phyloP scores from a whole-genome alignment of 2,888 invertebrate species.

The Platypus cylindrus region DNA sequence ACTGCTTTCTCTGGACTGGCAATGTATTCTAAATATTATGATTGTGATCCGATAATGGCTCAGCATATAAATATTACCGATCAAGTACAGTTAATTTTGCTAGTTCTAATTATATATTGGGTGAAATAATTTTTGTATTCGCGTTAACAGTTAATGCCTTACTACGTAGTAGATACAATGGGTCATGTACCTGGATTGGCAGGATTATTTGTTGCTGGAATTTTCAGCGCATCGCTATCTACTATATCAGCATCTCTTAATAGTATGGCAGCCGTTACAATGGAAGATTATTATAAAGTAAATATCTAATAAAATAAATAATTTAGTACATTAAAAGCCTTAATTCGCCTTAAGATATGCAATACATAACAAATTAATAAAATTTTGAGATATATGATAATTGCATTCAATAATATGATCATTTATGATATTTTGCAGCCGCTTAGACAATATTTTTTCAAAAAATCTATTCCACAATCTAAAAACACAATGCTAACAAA shows the following conservation, averaged over 20 bases:
- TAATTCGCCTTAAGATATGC: too few relatives aligned
- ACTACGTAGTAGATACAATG: slow-evolving; percentile 67
- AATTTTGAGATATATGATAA: too few relatives aligned
- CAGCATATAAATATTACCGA: slow-evolving; percentile 53
- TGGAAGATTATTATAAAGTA: slow-evolving; percentile 70
- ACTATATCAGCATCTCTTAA: slow-evolving; percentile 86
- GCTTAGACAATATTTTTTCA: slow-evolving; percentile 21
- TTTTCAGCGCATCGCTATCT: slow-evolving; percentile 83
- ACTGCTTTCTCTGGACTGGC: slow-evolving; percentile 63
- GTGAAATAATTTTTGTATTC: too few relatives aligned
- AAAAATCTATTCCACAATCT: slow-evolving; percentile 31
- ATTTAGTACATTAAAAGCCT: neutral
- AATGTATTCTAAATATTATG: slow-evolving; percentile 69
- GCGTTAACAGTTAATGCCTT: slow-evolving; percentile 48
- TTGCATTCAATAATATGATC: too few relatives aligned
- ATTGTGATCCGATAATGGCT: slow-evolving; percentile 65
- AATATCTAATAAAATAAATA: neutral
- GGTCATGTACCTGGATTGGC: slow-evolving; percentile 61
- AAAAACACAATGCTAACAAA: slow-evolving; percentile 46
- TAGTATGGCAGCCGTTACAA: slow-evolving; percentile 77
- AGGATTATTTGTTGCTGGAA: slow-evolving; percentile 81
- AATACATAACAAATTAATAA: too few relatives aligned
- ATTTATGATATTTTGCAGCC: slow-evolving; percentile 10
- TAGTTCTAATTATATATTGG: neutral
- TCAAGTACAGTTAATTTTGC: slow-evolving; percentile 37